phyloP scores from a whole-genome alignment of 2,797 vertebrate genomes.

The Chromobotia macracanthus region DNA sequence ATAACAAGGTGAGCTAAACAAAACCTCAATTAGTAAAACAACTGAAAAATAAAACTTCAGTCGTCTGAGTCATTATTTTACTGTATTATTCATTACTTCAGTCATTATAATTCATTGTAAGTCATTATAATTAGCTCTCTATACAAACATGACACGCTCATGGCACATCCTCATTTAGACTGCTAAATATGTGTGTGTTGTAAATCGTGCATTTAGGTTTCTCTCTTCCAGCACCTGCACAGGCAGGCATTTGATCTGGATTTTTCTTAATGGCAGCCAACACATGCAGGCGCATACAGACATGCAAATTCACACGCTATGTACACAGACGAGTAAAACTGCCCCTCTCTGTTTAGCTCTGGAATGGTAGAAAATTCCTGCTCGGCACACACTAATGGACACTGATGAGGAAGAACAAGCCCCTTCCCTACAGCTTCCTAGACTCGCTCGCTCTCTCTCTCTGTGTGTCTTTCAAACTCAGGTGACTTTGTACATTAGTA shows the following conservation, averaged over 20 bases:
- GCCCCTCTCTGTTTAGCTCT: conserved; percentile 42
- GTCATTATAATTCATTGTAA: too few relatives aligned
- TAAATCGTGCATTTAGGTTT: conserved; percentile 13
- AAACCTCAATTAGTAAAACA: too few relatives aligned
- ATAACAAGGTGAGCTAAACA: too few relatives aligned
- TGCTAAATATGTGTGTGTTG: not conserved
- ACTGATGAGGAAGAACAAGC: conserved; percentile 54
- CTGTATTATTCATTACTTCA: too few relatives aligned
- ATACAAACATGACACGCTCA: not conserved
- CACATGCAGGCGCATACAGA: conserved; percentile 46
- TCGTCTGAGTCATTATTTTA: too few relatives aligned
- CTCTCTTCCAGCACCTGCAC: conserved; percentile 1
- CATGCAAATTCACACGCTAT: conserved; percentile 48
- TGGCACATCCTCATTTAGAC: not conserved
- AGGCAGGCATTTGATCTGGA: conserved; percentile 36
- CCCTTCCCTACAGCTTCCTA: conserved; percentile 28
- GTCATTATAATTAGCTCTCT: not conserved
- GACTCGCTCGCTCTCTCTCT: not conserved
- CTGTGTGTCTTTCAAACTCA: not conserved
- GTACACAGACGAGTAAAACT: conserved; percentile 45
- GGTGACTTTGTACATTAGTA: not conserved
- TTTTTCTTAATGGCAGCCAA: conserved; percentile 36
- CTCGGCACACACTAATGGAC: conserved; percentile 59
- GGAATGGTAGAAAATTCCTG: conserved; percentile 71
- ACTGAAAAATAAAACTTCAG: too few relatives aligned